Conservation (phyloP, 2,888 invertebrate species). For the Mesochorus sp. region DNA sequence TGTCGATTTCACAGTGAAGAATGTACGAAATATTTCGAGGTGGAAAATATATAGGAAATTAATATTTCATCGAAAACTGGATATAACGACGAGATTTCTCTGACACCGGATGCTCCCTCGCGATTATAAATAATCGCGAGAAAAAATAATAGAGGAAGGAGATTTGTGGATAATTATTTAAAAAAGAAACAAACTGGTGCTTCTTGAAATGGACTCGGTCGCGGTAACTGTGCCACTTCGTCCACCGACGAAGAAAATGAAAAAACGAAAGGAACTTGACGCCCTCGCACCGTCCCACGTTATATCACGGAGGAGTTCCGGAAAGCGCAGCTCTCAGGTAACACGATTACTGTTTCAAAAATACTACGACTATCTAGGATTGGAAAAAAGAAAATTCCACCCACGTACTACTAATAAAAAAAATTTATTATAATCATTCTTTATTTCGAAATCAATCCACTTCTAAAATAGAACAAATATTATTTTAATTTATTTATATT, state of each 20-base stretch:
- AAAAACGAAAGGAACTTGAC: slow-evolving; percentile 89
- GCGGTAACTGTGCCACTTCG: slow-evolving; percentile 86
- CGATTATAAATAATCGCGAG: not conserved
- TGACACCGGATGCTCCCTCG: slow-evolving; percentile 7
- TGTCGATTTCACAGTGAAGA: not conserved
- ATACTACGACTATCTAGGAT: too few relatives aligned
- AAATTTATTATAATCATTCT: too few relatives aligned
- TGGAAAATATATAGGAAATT: not conserved
- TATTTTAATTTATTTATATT: too few relatives aligned
- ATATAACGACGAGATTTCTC: not conserved
- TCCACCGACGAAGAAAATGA: slow-evolving; percentile 87
- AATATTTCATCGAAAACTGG: not conserved
- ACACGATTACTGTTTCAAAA: not conserved
- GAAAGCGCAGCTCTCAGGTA: slow-evolving; percentile 79
- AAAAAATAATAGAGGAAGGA: too few relatives aligned
- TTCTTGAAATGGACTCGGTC: slow-evolving; percentile 84
- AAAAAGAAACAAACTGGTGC: slow-evolving; percentile 64
- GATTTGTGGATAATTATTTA: not conserved
- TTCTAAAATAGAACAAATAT: too few relatives aligned
- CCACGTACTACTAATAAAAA: too few relatives aligned
- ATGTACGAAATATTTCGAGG: slow-evolving; percentile 7
- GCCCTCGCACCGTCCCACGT: slow-evolving; percentile 86
- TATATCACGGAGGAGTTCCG: slow-evolving; percentile 80
- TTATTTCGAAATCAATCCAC: too few relatives aligned
- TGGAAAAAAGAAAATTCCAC: too few relatives aligned